Percentiles rank a stretch among this genome's conserved stretches.
Conservation (phyloP, 2,888 invertebrate genomes). For the Dryococelus australis region DNA sequence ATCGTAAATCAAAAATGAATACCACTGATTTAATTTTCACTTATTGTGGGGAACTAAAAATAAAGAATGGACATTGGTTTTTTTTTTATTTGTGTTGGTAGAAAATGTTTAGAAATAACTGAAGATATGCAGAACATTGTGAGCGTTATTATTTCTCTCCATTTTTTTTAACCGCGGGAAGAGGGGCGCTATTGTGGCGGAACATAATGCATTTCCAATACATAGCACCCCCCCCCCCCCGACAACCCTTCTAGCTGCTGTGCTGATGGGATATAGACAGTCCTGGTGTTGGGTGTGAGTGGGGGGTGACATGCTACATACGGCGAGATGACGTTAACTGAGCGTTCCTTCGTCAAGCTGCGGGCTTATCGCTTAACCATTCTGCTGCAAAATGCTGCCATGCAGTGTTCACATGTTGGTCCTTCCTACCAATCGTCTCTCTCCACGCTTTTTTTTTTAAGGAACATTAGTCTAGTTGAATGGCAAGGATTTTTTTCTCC, state of each 20-base stretch:
- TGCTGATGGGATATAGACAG: background rate
- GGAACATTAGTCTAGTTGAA: background rate
- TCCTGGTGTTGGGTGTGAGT: background rate
- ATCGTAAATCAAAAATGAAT: background rate
- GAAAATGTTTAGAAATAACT: background rate
- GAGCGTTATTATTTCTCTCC: background rate
- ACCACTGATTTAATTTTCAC: background rate
- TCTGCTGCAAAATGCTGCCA: background rate
- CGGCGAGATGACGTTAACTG: background rate
- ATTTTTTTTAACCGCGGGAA: background rate
- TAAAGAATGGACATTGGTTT: background rate
- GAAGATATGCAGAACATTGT: background rate
- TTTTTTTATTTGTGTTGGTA: background rate
- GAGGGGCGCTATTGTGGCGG: background rate
- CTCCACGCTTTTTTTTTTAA: background rate
- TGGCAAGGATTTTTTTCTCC: too few species aligned
- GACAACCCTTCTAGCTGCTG: background rate
- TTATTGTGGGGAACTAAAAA: background rate
- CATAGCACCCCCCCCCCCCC: background rate
- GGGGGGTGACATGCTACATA: background rate
- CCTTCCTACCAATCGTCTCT: background rate
- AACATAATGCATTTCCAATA: conserved; percentile 1
- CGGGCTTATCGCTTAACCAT: background rate
- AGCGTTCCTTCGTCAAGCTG: background rate
- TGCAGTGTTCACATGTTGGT: background rate